A percentile compares a stretch with the other conserved stretches of the same genome.
These are phyloP conservation scores for Polypterus senegalus DNA, from an alignment of 2,113 vertebrate genomes.

Conservation along the genomic window DNA sequence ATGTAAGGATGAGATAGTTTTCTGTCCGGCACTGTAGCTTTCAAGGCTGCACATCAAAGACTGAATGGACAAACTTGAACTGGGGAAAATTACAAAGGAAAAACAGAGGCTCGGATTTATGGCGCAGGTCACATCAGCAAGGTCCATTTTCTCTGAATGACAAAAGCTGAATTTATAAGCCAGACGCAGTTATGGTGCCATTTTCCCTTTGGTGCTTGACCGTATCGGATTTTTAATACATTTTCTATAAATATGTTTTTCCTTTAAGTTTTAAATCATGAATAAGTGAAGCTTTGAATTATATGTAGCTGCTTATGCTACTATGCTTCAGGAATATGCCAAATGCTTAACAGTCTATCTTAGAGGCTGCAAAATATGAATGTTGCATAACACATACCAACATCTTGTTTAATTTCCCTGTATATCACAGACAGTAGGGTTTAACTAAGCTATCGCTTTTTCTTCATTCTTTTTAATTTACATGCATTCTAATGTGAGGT, in stretches of 20 bases:
- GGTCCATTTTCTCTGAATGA: slow-evolving; percentile 17
- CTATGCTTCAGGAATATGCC: too few relatives aligned
- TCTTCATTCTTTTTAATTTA: too few relatives aligned
- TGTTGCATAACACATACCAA: too few relatives aligned
- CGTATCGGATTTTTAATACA: background rate
- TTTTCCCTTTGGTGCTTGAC: background rate
- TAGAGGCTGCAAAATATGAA: too few relatives aligned
- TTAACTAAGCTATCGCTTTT: too few relatives aligned
- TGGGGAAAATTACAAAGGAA: slow-evolving; percentile 14
- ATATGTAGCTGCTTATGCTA: too few relatives aligned
- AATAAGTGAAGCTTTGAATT: too few relatives aligned
- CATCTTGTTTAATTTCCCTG: too few relatives aligned
- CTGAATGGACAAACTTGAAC: slow-evolving; percentile 21
- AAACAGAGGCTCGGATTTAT: slow-evolving; percentile 15
- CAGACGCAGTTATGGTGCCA: slow-evolving; percentile 19
- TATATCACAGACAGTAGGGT: too few relatives aligned
- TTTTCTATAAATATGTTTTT: background rate
- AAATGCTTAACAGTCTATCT: too few relatives aligned
- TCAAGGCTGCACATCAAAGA: slow-evolving; percentile 28
- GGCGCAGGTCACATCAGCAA: slow-evolving; percentile 2
- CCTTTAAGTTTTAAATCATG: background rate
- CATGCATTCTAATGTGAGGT: too few relatives aligned
- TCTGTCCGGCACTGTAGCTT: slow-evolving; percentile 23
- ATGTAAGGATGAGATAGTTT: slow-evolving; percentile 20
- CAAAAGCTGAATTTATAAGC: slow-evolving; percentile 25